Evolutionary conservation across 1,140 invertebrate genomes (phyloP).

Genomic region (Drosophila punjabiensis): DNA sequence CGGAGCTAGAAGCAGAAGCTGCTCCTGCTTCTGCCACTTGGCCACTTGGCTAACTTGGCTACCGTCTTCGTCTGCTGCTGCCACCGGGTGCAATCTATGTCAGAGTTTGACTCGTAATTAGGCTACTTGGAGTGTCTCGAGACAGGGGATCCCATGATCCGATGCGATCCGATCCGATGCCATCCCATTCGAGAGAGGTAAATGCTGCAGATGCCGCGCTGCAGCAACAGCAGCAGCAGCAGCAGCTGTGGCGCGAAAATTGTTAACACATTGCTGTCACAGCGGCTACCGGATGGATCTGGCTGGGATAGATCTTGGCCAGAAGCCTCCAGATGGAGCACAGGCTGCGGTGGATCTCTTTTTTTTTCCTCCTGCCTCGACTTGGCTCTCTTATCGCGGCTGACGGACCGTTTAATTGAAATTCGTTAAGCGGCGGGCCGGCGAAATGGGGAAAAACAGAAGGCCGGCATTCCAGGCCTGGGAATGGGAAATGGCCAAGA

Average conservation of each 20-base stretch:
- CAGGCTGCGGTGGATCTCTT: conserved; percentile 30
- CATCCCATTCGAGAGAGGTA: conserved; percentile 1
- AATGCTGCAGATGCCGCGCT: conserved; percentile 23
- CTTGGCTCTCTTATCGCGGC: conserved; percentile 58
- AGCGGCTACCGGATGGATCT: conserved; percentile 46
- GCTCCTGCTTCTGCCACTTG: conserved; percentile 10
- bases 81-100: conserved; percentile 69
- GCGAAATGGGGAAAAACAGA: conserved; percentile 33
- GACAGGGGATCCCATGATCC: conserved; percentile 15
- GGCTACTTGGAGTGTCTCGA: conserved; percentile 68
- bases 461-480: conserved; percentile 46
- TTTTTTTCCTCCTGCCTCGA: background rate
- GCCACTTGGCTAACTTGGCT: conserved; percentile 32
- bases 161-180: conserved; percentile 21
- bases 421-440: conserved; percentile 53
- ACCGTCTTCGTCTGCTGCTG: conserved; percentile 38
- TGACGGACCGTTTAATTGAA: conserved; percentile 80
- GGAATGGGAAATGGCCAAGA: conserved; percentile 51
- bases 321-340: conserved; percentile 10
- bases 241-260: conserved; percentile 77
- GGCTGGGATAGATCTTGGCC: conserved; percentile 18
- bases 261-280: conserved; percentile 82
- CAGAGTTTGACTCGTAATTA: conserved; percentile 75
- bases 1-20: conserved; percentile 40
- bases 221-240: conserved; percentile 24